These are phyloP conservation scores for Brachycybe producta DNA, from an alignment of 2,888 invertebrate species.

Conservation along the genomic window DNA sequence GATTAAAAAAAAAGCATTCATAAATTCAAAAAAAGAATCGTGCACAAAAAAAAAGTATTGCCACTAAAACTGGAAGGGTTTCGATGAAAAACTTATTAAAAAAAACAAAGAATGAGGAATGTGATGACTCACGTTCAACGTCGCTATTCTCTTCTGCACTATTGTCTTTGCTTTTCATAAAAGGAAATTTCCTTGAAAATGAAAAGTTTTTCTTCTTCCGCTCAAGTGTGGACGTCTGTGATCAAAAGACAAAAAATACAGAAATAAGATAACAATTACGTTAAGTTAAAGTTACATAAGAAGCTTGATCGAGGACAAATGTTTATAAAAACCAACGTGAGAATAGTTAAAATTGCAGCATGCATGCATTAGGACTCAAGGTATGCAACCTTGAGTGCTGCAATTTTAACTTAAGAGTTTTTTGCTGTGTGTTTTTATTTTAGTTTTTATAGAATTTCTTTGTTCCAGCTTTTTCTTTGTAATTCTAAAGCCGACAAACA, in stretches of 20 bases:
- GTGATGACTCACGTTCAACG: slow-evolving; percentile 79
- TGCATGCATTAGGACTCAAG: too few species aligned
- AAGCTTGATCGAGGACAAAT: too few species aligned
- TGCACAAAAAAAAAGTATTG: not conserved
- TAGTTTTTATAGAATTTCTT: too few species aligned
- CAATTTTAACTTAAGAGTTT: too few species aligned
- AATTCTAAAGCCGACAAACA: too few species aligned
- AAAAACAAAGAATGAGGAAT: slow-evolving; percentile 7
- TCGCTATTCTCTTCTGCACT: slow-evolving; percentile 93
- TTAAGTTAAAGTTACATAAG: too few species aligned
- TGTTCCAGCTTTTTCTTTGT: too few species aligned
- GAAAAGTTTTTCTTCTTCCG: slow-evolving; percentile 97
- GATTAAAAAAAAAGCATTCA: slow-evolving; percentile 9
- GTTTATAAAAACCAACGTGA: too few species aligned
- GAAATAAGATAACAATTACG: not conserved
- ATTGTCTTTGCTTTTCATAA: slow-evolving; percentile 99
- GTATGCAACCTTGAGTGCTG: too few species aligned
- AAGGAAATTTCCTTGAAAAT: slow-evolving; percentile 95
- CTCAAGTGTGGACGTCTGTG: slow-evolving; percentile 79
- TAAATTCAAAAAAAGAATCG: not conserved
- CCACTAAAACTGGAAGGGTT: not conserved
- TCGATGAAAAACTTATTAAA: not conserved
- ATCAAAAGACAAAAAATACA: slow-evolving; percentile 10
- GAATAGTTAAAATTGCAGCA: too few species aligned
- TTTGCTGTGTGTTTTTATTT: too few species aligned